Conservation (phyloP, 2,113 vertebrate species). For the Solea solea region DNA sequence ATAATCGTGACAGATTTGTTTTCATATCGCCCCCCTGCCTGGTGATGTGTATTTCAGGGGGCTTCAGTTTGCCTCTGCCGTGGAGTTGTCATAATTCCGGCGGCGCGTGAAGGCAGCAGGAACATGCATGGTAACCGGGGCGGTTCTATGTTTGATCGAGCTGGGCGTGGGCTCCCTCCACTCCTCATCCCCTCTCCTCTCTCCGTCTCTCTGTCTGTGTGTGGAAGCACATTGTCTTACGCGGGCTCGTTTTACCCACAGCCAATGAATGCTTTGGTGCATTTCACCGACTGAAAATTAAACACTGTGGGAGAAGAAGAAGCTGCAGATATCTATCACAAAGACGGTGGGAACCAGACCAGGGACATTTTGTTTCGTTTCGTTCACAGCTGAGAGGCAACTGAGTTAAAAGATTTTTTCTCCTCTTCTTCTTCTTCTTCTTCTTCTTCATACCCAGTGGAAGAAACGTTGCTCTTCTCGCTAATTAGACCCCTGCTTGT, state of each 20-base stretch:
- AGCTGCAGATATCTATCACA: slow-evolving; percentile 13
- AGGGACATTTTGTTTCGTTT: slow-evolving; percentile 37
- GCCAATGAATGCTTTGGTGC: slow-evolving; percentile 53
- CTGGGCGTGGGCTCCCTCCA: slow-evolving; percentile 81
- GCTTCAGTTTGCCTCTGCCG: no score
- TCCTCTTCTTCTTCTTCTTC: slow-evolving; percentile 12
- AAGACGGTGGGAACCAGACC: slow-evolving; percentile 39
- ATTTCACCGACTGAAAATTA: slow-evolving; percentile 46
- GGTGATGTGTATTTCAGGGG: no score
- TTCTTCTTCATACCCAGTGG: slow-evolving; percentile 36
- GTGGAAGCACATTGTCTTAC: slow-evolving; percentile 80
- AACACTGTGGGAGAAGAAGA: slow-evolving; percentile 26
- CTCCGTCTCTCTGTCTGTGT: slow-evolving; percentile 34
- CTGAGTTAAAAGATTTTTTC: slow-evolving; percentile 59
- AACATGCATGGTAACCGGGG: slow-evolving; percentile 69
- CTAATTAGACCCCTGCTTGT: slow-evolving; percentile 67
- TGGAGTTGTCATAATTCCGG: neutral
- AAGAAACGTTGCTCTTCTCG: slow-evolving; percentile 63
- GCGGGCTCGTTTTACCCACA: slow-evolving; percentile 53
- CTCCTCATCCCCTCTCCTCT: slow-evolving; percentile 55
- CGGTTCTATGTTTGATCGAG: slow-evolving; percentile 68
- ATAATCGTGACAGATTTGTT: no score
- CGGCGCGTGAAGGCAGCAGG: slow-evolving; percentile 33
- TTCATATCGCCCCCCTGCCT: no score
- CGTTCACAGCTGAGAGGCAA: slow-evolving; percentile 36